A percentile compares a stretch with the other conserved stretches of the same genome.
Conservation (phyloP, 2,113 vertebrate genomes). For the Alectura lathami region DNA sequence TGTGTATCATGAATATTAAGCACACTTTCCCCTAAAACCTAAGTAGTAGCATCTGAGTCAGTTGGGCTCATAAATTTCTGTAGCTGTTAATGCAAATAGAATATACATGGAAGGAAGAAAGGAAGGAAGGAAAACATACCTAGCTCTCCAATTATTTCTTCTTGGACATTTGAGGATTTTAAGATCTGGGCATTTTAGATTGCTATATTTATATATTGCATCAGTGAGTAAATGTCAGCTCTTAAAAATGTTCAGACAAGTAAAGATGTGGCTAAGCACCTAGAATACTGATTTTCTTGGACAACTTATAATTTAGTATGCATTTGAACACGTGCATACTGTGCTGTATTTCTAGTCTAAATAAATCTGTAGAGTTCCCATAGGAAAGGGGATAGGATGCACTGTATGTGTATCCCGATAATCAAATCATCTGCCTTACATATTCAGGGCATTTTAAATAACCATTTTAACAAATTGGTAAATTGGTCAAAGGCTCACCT, state of each 20-base stretch:
- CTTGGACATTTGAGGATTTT: not conserved
- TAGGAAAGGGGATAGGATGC: not conserved
- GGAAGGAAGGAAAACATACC: not conserved
- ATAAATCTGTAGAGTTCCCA: not conserved
- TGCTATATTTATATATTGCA: not conserved
- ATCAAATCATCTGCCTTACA: not conserved
- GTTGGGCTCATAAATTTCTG: not conserved
- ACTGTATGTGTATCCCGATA: not conserved
- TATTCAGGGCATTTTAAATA: not conserved
- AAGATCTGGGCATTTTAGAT: not conserved
- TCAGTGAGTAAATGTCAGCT: not conserved
- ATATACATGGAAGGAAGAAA: not conserved
- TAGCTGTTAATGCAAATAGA: not conserved
- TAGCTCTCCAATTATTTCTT: not conserved
- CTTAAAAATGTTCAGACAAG: not conserved
- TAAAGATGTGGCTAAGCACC: not conserved
- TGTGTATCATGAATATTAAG: slow-evolving; percentile 22
- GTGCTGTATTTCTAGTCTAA: not conserved
- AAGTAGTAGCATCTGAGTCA: not conserved
- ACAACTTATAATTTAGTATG: not conserved
- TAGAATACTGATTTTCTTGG: not conserved
- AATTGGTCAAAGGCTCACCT: not conserved
- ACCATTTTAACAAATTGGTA: not conserved
- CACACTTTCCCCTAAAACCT: not conserved
- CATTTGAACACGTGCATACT: not conserved